Evolutionary conservation across 1,140 invertebrate genomes (phyloP).

Genomic region (Drosophila aff.): DNA sequence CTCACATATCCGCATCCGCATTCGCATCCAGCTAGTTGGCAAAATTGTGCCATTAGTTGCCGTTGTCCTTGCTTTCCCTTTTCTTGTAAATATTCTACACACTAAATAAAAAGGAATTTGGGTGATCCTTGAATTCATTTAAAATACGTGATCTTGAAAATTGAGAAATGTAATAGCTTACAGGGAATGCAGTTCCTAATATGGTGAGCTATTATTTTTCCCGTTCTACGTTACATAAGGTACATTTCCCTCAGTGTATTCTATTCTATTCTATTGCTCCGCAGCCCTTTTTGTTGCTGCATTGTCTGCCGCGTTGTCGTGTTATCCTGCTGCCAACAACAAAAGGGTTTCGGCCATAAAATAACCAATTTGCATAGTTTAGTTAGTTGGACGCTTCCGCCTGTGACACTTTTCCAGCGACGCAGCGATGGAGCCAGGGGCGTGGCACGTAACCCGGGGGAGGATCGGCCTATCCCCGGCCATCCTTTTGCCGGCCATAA

Average conservation of each 20-base stretch:
- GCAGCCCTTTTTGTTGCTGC: constrained; percentile 40
- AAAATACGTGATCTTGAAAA: neutral
- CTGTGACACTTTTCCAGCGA: constrained; percentile 63
- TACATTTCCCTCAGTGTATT: constrained; percentile 6
- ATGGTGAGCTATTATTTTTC: neutral
- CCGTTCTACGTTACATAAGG: neutral
- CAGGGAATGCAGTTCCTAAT: neutral
- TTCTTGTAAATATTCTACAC: constrained; percentile 40
- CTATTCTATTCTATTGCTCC: constrained; percentile 31
- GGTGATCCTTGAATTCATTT: neutral
- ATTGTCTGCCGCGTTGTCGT: constrained; percentile 54
- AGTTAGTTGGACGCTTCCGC: constrained; percentile 81
- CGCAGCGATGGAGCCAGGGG: constrained; percentile 3
- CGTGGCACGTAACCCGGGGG: constrained; percentile 37
- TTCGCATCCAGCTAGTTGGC: constrained; percentile 71
- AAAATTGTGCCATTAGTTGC: constrained; percentile 78
- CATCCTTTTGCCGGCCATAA: constrained; percentile 58
- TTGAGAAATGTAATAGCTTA: neutral
- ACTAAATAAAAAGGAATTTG: neutral
- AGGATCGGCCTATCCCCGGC: constrained; percentile 35
- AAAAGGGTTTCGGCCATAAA: constrained; percentile 73
- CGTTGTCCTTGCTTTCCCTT: constrained; percentile 61
- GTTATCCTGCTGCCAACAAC: constrained; percentile 56
- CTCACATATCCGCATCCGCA: constrained; percentile 75
- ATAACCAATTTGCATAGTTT: constrained; percentile 83